These are phyloP conservation scores for Quadroppia sp. DNA, from an alignment of 2,888 invertebrate species.

Conservation along the genomic window DNA sequence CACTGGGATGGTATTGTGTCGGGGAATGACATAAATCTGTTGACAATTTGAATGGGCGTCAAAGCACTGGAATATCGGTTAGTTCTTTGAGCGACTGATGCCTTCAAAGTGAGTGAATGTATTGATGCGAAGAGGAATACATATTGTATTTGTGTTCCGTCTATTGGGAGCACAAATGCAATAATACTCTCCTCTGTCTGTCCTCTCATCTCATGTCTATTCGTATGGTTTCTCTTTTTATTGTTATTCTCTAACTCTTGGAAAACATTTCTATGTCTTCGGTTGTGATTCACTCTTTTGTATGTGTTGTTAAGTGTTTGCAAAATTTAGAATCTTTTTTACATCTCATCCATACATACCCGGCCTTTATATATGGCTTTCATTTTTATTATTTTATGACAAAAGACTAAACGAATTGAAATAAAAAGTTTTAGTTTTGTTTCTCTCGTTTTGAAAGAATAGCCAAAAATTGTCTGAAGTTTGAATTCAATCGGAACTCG, in stretches of 20 bases:
- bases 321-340: neutral
- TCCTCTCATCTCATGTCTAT: neutral
- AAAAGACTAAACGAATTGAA: neutral
- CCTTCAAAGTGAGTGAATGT: neutral
- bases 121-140: no score
- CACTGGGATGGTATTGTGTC: neutral
- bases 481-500: neutral
- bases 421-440: neutral
- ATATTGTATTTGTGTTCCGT: neutral
- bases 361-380: neutral
- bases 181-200: neutral
- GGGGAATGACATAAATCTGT: neutral
- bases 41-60: neutral
- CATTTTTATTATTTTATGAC: neutral
- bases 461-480: no score
- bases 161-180: neutral
- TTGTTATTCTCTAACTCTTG: neutral
- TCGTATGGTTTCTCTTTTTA: neutral
- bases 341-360: neutral
- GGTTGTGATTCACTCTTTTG: neutral
- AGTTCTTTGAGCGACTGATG: neutral
- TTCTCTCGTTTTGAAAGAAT: neutral
- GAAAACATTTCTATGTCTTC: neutral
- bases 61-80: neutral
- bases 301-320: neutral